Conservation (phyloP, 2,888 invertebrate genomes). For the Malacosoma neustria region DNA sequence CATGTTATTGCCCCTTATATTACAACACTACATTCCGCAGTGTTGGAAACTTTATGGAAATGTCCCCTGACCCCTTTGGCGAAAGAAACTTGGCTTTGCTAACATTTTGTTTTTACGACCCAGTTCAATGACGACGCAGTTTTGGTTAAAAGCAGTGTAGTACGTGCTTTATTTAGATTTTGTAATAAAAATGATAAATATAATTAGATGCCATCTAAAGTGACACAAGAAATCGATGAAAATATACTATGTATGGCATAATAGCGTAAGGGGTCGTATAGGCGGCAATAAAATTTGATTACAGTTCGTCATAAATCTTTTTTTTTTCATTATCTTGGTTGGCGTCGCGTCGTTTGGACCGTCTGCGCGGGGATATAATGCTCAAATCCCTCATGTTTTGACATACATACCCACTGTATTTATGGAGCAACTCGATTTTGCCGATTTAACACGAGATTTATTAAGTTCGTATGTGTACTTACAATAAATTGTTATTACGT, state of each 20-base stretch:
- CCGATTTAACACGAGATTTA: slow-evolving; percentile 63
- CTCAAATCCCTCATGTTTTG: slow-evolving; percentile 69
- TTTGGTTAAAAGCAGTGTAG: neutral
- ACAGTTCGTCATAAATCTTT: slow-evolving; percentile 70
- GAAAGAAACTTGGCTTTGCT: slow-evolving; percentile 49
- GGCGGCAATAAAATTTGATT: slow-evolving; percentile 69
- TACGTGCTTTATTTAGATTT: neutral
- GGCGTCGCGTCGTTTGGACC: slow-evolving; percentile 39
- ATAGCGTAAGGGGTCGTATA: slow-evolving; percentile 44
- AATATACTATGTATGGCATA: slow-evolving; percentile 30
- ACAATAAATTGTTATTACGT: slow-evolving; percentile 49
- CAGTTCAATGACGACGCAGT: slow-evolving; percentile 9
- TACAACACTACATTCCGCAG: slow-evolving; percentile 50
- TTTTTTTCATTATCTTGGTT: slow-evolving; percentile 65
- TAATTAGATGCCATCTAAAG: slow-evolving; percentile 8
- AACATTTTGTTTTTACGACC: slow-evolving; percentile 20
- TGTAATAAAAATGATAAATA: neutral
- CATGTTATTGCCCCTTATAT: slow-evolving; percentile 53
- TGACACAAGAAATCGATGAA: slow-evolving; percentile 39
- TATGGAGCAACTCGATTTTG: slow-evolving; percentile 53
- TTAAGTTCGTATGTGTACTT: slow-evolving; percentile 66
- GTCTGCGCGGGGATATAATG: slow-evolving; percentile 40
- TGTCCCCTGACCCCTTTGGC: slow-evolving; percentile 57
- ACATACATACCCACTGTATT: slow-evolving; percentile 63
- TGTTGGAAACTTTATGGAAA: slow-evolving; percentile 60